Percentiles rank a stretch among this genome's conserved stretches.
Evolutionary conservation across 2,797 vertebrate genomes (phyloP).

Genomic region (Sebastes trivittatus): DNA sequence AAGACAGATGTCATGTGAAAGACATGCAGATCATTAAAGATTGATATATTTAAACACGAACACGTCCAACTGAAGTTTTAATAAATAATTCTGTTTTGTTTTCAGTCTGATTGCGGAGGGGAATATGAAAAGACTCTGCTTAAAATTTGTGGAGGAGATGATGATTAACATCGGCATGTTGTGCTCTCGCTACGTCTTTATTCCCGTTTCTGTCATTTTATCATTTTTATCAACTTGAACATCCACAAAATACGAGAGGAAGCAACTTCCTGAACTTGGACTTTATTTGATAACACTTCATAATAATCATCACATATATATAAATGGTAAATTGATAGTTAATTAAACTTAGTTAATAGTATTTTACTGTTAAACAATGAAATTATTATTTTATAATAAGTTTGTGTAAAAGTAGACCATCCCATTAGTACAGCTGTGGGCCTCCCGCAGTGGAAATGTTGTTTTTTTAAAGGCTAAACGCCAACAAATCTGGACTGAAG

Average conservation of each 20-base stretch:
- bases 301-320: too few species aligned
- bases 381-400: too few species aligned
- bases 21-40: neutral
- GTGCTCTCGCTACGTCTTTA: neutral
- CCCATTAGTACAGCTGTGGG: rapidly evolving
- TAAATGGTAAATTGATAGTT: too few species aligned
- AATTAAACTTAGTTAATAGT: too few species aligned
- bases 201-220: neutral
- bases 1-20: neutral
- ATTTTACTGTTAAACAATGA: too few species aligned
- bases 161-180: neutral
- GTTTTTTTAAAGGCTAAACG: neutral
- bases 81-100: constrained; percentile 17
- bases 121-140: constrained; percentile 31
- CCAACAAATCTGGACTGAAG: neutral
- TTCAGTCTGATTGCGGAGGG: constrained; percentile 37
- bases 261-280: neutral
- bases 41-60: neutral
- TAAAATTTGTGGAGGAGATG: constrained; percentile 44
- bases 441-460: too few species aligned
- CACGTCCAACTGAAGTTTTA: neutral
- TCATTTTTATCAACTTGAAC: neutral
- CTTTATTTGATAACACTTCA: neutral
- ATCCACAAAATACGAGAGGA: neutral
- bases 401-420: too few species aligned